Conservation (phyloP, 2,113 vertebrate species). For the Otocyon megalotis region DNA sequence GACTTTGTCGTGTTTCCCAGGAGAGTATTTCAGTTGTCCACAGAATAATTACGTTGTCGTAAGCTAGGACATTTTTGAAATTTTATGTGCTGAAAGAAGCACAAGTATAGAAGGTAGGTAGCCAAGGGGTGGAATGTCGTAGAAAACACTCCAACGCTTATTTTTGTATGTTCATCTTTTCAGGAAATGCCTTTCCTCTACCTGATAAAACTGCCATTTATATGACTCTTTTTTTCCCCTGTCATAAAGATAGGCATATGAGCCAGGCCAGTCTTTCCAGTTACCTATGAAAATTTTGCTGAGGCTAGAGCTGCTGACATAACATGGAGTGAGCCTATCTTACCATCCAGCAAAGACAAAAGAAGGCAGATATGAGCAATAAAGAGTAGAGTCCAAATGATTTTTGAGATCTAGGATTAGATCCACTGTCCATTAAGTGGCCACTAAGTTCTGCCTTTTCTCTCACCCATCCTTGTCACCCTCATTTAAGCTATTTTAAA, state of each 20-base stretch:
- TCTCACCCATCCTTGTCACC: neutral
- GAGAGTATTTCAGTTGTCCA: neutral
- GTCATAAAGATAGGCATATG: neutral
- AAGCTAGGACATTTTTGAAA: neutral
- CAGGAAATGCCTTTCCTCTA: neutral
- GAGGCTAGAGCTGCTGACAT: neutral
- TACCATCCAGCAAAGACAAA: neutral
- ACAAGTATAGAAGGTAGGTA: neutral
- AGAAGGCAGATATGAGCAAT: neutral
- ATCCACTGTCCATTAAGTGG: neutral
- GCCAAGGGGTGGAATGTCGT: neutral
- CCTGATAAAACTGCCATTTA: neutral
- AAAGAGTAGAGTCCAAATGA: neutral
- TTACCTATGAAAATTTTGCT: slow-evolving; percentile 1
- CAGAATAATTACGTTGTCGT: slow-evolving; percentile 16
- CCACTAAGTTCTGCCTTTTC: neutral
- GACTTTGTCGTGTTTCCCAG: neutral
- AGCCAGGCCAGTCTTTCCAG: neutral
- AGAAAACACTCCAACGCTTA: neutral
- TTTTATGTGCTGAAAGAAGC: slow-evolving; percentile 1
- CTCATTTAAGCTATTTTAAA: slow-evolving; percentile 19
- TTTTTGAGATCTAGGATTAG: slow-evolving; percentile 18
- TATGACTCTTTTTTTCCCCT: neutral
- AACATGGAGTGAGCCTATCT: neutral
- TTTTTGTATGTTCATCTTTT: neutral